phyloP scores from a whole-genome alignment of 2,888 invertebrate genomes.

The Drosophila kanekoi region DNA sequence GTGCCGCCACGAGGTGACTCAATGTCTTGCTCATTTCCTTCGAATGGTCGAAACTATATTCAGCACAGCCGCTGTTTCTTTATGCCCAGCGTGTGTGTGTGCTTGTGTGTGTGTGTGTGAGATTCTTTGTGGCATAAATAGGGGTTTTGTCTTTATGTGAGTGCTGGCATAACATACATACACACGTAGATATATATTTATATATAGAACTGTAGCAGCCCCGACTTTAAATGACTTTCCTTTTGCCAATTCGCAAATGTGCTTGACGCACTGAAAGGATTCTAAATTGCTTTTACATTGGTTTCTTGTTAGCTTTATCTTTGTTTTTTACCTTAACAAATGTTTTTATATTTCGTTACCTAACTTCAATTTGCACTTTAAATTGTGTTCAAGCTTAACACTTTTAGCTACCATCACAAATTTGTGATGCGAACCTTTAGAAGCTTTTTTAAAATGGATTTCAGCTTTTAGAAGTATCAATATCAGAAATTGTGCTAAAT shows the following conservation, averaged over 20 bases:
- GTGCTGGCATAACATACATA: constrained; percentile 13
- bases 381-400: constrained; percentile 4
- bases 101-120: constrained; percentile 19
- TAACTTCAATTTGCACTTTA: constrained; percentile 7
- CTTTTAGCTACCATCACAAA: constrained; percentile 3
- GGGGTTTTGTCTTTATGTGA: constrained; percentile 29
- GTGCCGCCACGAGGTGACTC: constrained; percentile 66
- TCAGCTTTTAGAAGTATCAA: constrained; percentile 3
- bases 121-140: constrained; percentile 47
- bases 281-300: constrained; percentile 25
- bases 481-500: constrained; percentile 2
- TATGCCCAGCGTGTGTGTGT: constrained; percentile 18
- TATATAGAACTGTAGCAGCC: background rate
- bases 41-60: constrained; percentile 62
- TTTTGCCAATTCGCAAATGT: constrained; percentile 49
- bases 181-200: background rate
- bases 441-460: constrained; percentile 3
- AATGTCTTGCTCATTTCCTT: constrained; percentile 76
- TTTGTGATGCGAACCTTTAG: background rate
- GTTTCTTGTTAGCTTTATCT: constrained; percentile 12
- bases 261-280: constrained; percentile 30
- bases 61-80: constrained; percentile 47
- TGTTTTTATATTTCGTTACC: background rate
- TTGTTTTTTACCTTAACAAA: constrained; percentile 3
- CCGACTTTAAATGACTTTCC: constrained; percentile 56